Evolutionary conservation across 2,888 invertebrate species (phyloP).

Genomic region (Drosophila monieri): DNA sequence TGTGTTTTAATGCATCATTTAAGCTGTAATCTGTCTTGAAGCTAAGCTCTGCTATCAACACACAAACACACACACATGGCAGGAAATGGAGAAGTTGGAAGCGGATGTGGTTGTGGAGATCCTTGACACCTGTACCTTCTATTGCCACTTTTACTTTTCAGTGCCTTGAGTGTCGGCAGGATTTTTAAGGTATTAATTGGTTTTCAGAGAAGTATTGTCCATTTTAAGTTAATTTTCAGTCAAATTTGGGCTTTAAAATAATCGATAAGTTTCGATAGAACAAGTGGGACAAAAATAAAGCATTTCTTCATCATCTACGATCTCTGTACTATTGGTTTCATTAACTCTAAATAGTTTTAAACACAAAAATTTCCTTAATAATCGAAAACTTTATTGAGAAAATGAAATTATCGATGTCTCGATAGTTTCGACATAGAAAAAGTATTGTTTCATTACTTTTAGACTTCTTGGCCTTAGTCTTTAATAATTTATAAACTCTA

Average conservation of each 20-base stretch:
- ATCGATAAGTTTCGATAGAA: background rate
- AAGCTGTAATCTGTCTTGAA: conserved; percentile 56
- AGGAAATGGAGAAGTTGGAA: conserved; percentile 22
- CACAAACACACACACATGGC: conserved; percentile 27
- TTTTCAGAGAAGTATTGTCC: no score
- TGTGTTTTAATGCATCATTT: conserved; percentile 60
- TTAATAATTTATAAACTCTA: no score
- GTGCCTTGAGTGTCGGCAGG: conserved; percentile 11
- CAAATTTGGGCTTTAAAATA: background rate
- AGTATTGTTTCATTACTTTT: no score
- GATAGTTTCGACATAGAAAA: conserved; percentile 4
- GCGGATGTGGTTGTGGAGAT: conserved; percentile 4
- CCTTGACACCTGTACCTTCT: background rate
- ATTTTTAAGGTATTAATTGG: conserved; percentile 15
- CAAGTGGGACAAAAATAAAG: no score
- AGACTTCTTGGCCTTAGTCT: no score
- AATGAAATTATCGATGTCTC: conserved; percentile 5
- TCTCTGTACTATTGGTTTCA: no score
- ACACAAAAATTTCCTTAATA: background rate
- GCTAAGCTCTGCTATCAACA: conserved; percentile 55
- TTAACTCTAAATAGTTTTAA: background rate
- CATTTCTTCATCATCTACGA: no score
- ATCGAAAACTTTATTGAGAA: background rate
- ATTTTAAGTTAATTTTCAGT: no score
- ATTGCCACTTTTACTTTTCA: background rate